Evolutionary conservation across 1,140 invertebrate genomes (phyloP), one percentile per base, ranked within the genome.

Genomic region (Chrysopa pallens): DNA sequence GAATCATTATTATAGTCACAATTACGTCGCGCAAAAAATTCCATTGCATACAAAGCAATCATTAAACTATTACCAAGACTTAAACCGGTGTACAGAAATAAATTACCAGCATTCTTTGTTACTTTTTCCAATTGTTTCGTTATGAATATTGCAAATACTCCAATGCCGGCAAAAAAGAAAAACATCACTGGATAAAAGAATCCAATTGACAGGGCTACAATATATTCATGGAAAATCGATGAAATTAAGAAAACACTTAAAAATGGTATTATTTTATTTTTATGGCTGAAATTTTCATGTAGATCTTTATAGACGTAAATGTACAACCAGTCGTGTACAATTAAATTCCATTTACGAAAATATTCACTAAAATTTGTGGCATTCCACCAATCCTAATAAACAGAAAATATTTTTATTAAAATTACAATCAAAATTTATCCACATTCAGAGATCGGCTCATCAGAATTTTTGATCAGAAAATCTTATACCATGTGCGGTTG

Each of bases 311-410:
- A 94, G 9, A 96, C 70, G 59, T 94, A 92, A 1, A 77, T 76
- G 49, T 91, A 86, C 0, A 95, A 66, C 89, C 89, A 96, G 47
- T 91, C 85, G 54, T 93, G 81, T 0, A 95, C 88, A 1, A 93
- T 76, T 11, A 84, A 70, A 58, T 95, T 95, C 90, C 91, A 95
- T 6, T 80, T 84, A 11, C 87, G 71, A 57, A 89, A 95, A 56
- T 80, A 96, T 6, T 63, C 68, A 0, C 72, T 72, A 56, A 81
- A 93, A 3, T 75, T 76, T 4, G 74, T 76, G 7, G 76, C 77
- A 40, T 85, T 91, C 91, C 91, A 95, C 91, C 91, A 95, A 52
- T 93, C 87, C 78, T 91, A 54, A 11, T 62, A 60, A n/a, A n/a
- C n/a, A n/a, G n/a, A n/a, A n/a, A n/a, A n/a, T n/a, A n/a, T n/a